Conservation (phyloP, 2,888 invertebrate species). For the Liopterus haemorrhoidalis region DNA sequence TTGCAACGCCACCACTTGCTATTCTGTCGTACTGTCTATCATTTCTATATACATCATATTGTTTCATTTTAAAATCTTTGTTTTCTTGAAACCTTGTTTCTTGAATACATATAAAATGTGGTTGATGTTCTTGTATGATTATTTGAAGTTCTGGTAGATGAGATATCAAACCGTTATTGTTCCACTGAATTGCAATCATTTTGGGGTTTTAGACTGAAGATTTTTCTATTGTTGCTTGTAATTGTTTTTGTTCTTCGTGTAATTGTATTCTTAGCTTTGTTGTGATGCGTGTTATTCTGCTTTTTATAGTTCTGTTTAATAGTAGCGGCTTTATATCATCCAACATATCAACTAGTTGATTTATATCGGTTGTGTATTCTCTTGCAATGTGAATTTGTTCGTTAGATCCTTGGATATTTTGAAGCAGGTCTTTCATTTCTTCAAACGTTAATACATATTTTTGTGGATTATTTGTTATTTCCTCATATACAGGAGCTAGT, state of each 20-base stretch:
- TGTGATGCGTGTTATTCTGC: constrained; percentile 5
- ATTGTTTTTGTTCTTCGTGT: constrained; percentile 1
- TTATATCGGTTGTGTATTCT: constrained; percentile 8
- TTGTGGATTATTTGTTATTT: constrained; percentile 5
- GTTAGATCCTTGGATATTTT: constrained; percentile 8
- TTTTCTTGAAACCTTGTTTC: constrained; percentile 2
- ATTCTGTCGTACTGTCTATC: background rate
- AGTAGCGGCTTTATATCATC: background rate
- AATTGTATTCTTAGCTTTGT: constrained; percentile 5
- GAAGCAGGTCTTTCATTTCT: constrained; percentile 6
- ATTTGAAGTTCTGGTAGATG: constrained; percentile 7
- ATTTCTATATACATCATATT: constrained; percentile 1
- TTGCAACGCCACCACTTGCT: background rate
- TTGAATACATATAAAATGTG: constrained; percentile 5
- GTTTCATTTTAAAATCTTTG: background rate
- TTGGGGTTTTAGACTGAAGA: too few species aligned
- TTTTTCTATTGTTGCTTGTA: constrained; percentile 3
- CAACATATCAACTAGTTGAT: constrained; percentile 3
- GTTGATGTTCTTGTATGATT: constrained; percentile 8
- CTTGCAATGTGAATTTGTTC: constrained; percentile 7
- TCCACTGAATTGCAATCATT: constrained; percentile 8
- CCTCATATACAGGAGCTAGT: background rate
- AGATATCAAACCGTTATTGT: constrained; percentile 2
- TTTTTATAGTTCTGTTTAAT: constrained; percentile 1
- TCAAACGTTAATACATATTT: constrained; percentile 4